Evolutionary conservation across 2,797 vertebrate genomes (phyloP), one percentile per base, ranked within the genome.

Genomic region (Siniperca undulata): DNA sequence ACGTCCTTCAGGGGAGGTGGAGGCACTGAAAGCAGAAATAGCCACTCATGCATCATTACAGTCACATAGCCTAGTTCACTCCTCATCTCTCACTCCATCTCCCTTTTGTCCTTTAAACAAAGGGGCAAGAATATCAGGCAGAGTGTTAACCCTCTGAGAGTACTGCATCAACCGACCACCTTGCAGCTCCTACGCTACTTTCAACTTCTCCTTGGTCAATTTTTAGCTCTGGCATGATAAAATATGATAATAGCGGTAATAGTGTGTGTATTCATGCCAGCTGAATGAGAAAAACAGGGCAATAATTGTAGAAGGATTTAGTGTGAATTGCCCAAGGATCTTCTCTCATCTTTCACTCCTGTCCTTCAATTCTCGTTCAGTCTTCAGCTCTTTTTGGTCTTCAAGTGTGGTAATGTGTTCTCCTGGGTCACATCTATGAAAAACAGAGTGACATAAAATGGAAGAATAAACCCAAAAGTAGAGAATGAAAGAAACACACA

Each of bases 31-130:
- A 91, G 82, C 89, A 90, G 89, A 93, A 93, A 94, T 94, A 94
- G 89, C 86, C 80, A 83, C 89, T 88, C 91, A 87, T 93, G 90
- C 89, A 91, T 94, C 92, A 92, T 87, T 27, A 52, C 74, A 87
- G 85, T 83, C 79, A 55, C 79, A 61, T 69, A 59, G 81, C 83
- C 86, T 81, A 50, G 80, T 74, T 80, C 69, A 17, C 74, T 82
- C 72, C 53, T 83, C 56, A 5, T 82, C 55, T 73, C 69, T 86
- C 84, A 68, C 84, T 81, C 84, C 77, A 75, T 84, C 75, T 86
- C 74, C 77, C 59, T 27, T 89, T 88, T 89, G 88, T 94, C 85
- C 91, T 84, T 86, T 76, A 67, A 83, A 84, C 80, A 91, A 84
- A 82, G 79, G 85, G 78, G 53, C 73, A 40, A 42, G 70, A 56